Evolutionary conservation across 2,888 invertebrate species (phyloP), one percentile per base, ranked within the genome.

Genomic region (Ormyrus rosae): DNA sequence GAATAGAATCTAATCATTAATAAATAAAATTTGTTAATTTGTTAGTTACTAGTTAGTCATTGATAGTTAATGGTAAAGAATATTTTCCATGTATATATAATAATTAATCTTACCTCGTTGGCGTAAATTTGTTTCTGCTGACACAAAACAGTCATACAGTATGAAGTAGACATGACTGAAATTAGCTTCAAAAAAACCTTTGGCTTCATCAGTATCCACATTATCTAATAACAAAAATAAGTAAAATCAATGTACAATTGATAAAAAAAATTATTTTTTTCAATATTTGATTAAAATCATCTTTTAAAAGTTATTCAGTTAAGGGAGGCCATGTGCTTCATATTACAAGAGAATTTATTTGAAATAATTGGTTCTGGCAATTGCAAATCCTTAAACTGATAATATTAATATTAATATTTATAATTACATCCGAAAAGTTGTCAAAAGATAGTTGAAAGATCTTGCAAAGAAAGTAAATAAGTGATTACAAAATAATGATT

Each of bases 121-220:
- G 84, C 96, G 95, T 61, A 98, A 92, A 91, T 98, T 98, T 78
- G 95, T 94, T 92, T 99, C 98, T 60, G 97, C 96, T 91, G 95
- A 95, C 78, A 97, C 95, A 91, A 99, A 98, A 89, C 97, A 97
- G 91, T 99, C 98, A 91, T 98, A 98, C 83, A 99, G 93, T 88
- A 98, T 96, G 90, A 96, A 97, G 91, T 98, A 99, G 70, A 99
- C 96, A 93, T 97, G 97, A 88, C 98, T 98, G 91, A 97, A 98
- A 92, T 98, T 97, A 75, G 95, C 95, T 91, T 98, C 97, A 91
- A 99, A 98, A 89, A 98, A 95, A 79, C 94, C 94, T 92, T 98
- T 98, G 19, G 97, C 96, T 92, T 98, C 98, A 86, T 95, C 94
- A 80, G 93, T 93, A 90, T 98, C 97, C 87, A 96, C 96, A 92